phyloP scores from a whole-genome alignment of 2,113 vertebrate genomes.

The Carettochelys insculpta region DNA sequence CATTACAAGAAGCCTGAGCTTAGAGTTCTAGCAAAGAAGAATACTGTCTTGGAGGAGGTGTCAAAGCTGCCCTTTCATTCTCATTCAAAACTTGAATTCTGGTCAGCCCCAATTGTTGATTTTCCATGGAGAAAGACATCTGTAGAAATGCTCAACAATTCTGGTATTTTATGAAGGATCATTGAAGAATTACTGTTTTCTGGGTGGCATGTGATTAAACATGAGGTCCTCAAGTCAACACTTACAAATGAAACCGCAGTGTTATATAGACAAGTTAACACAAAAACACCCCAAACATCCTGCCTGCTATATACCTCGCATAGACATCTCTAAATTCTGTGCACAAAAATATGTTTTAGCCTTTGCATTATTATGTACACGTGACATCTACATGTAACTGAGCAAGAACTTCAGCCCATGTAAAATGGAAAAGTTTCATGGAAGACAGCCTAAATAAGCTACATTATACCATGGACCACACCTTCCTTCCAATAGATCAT shows the following conservation, averaged over 20 bases:
- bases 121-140: neutral
- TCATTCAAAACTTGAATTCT: rapidly evolving
- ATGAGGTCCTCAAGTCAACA: neutral
- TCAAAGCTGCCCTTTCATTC: rapidly evolving
- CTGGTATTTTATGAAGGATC: neutral
- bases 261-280: neutral
- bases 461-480: neutral
- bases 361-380: neutral
- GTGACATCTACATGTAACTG: neutral
- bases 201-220: neutral
- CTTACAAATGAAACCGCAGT: neutral
- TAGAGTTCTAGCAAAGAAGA: neutral
- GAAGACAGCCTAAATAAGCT: neutral
- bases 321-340: neutral
- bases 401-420: neutral
- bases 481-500: neutral
- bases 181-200: neutral
- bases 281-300: no score
- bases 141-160: neutral
- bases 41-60: neutral
- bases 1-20: neutral
- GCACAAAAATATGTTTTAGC: neutral
- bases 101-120: neutral
- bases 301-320: neutral
- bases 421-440: neutral